Base-by-base conservation (phyloP, 2,888 invertebrate genomes). In the Drosophila antonietae region DNA sequence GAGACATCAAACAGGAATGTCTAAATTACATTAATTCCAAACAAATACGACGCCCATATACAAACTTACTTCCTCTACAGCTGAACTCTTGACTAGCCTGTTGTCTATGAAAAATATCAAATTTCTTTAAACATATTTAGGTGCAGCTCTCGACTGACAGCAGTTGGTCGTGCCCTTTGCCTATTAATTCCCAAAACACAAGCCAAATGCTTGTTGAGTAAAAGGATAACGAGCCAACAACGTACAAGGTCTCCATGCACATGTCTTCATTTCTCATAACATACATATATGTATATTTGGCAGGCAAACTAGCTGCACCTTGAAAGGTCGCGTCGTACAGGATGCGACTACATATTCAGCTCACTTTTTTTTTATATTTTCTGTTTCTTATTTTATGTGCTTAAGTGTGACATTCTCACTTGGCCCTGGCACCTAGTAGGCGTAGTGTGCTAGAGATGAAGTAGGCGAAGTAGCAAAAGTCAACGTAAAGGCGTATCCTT, bases 21-120 rank as follows among this genome's bases (percentile, higher is more conserved):
- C 85, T 85, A 88, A 85, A 85, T 85, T 88, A 81, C 85, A 85
- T 85, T 85, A 88, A 83, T 85, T 83, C 81, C 85, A 83, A 85
- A 85, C 85, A 85, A 85, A 88, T 72, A 79, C 57, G 83, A 75
- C 83, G 80, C 81, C 83, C 86, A 86, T 81, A 86, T 77, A 60
- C 53, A 75, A 75, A 88, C 78, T 80, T 82, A 83, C 85, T 88
- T 85, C 84, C 88, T 85, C 68, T 78, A 31, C 60, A 52, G 43
- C 68, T 37, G 57, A 65, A 41, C 14, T 20, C 37, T n/a, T 28
- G 3, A 20, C 55, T 58, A 51, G 60, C 49, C 20, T 33, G 73
- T 46, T 46, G 76, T 72, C 68, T 68, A 72, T 58, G 52, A 78
- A 66, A 88, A 85, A 81, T 83, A 88, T 88, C 85, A 74, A 83